Percentiles rank a stretch among this genome's conserved stretches.
Conservation (phyloP, 2,888 invertebrate species). For the Polia nebulosa region DNA sequence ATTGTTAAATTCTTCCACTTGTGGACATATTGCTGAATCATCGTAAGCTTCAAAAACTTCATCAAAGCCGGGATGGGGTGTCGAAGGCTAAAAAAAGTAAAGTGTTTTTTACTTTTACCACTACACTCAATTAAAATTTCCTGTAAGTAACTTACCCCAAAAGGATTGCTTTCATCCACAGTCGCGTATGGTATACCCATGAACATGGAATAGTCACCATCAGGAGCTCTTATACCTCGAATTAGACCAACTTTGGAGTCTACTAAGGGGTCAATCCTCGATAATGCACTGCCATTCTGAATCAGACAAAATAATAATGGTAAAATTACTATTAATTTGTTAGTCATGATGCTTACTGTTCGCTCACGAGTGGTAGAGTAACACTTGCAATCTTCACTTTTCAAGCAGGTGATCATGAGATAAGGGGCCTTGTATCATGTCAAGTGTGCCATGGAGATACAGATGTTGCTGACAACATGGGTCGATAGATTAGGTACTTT, state of each 20-base stretch:
- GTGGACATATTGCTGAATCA: constrained; percentile 78
- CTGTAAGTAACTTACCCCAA: constrained; percentile 74
- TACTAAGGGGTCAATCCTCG: constrained; percentile 75
- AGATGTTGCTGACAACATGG: constrained; percentile 10
- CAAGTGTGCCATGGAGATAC: constrained; percentile 39
- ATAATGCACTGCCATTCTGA: constrained; percentile 47
- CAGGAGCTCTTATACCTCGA: constrained; percentile 73
- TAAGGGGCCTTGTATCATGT: constrained; percentile 27
- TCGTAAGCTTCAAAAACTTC: constrained; percentile 76
- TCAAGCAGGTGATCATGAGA: constrained; percentile 3
- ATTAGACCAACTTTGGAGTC: constrained; percentile 74
- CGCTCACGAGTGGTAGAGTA: neutral
- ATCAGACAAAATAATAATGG: constrained; percentile 46
- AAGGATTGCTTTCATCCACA: constrained; percentile 75
- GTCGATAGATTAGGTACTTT: constrained; percentile 20
- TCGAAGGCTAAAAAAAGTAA: constrained; percentile 69
- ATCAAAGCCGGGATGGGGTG: constrained; percentile 72
- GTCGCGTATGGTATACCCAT: constrained; percentile 81
- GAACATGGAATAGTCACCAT: constrained; percentile 79
- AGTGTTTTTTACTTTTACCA: neutral
- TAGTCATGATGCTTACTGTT: constrained; percentile 50
- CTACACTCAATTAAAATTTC: neutral
- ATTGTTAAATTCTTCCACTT: constrained; percentile 70
- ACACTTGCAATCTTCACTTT: neutral
- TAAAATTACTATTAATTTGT: constrained; percentile 37